A percentile compares a stretch with the other conserved stretches of the same genome.
Evolutionary conservation across 2,888 invertebrate genomes (phyloP).

Genomic region (Meliscaeva auricollis): DNA sequence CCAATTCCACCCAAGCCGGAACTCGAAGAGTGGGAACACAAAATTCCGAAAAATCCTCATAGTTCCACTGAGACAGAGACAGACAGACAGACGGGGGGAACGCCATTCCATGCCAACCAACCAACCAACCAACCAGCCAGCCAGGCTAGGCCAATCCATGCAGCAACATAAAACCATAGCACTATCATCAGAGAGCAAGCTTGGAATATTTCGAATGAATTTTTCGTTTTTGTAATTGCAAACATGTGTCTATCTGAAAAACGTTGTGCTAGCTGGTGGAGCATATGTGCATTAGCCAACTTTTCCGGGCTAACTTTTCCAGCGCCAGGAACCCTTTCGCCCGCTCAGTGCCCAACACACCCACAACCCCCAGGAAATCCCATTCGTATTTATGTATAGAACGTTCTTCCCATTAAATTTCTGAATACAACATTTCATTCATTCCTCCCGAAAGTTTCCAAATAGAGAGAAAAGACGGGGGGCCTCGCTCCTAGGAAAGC

Average conservation of each 20-base stretch:
- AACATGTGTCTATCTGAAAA: conserved; percentile 72
- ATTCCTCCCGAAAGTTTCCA: conserved; percentile 67
- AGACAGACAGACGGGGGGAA: conserved; percentile 49
- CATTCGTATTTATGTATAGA: conserved; percentile 53
- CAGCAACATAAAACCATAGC: conserved; percentile 19
- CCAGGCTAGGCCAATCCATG: neutral
- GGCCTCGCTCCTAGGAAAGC: conserved; percentile 29
- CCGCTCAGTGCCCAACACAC: neutral
- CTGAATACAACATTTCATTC: conserved; percentile 75
- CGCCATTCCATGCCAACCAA: conserved; percentile 14
- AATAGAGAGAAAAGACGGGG: conserved; percentile 49
- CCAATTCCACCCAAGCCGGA: conserved; percentile 33
- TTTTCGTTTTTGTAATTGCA: conserved; percentile 75
- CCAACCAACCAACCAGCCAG: no score
- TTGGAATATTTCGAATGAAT: conserved; percentile 72
- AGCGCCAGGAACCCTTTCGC: conserved; percentile 20
- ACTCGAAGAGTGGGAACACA: conserved; percentile 30
- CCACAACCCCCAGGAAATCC: conserved; percentile 29
- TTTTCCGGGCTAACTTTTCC: conserved; percentile 74
- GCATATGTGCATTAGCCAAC: conserved; percentile 74
- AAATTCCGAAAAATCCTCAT: conserved; percentile 72
- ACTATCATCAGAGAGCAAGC: conserved; percentile 33
- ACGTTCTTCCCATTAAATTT: conserved; percentile 69
- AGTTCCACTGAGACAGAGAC: conserved; percentile 54
- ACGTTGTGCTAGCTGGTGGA: conserved; percentile 44